Base-by-base conservation (phyloP, 2,113 vertebrate genomes). In the Nettapus auritus region DNA sequence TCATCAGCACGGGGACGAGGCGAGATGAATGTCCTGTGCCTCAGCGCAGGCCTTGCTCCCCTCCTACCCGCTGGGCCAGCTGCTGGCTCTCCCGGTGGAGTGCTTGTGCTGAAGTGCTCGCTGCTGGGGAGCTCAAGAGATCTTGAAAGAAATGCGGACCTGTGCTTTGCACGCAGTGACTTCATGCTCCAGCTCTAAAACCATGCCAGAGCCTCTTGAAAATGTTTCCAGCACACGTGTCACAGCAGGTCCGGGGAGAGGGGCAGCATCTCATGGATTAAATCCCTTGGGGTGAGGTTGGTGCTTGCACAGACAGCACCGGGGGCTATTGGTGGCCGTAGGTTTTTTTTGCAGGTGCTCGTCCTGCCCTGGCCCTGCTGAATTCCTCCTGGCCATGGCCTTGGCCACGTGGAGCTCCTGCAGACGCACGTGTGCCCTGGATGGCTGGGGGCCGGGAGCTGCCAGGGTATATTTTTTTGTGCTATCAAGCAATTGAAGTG, bases 51-150 rank as follows among this genome's bases (percentile, higher is more conserved):
- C 74, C n/a, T 62, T 8, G 75, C 73, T 71, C 69, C 71, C 73
- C 42, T 86, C 92, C 75, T 29, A 34, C 82, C 67, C 20, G 31
- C 64, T 62, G 9, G 3, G 69, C 56, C 81, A 88, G 78, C 81
- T 19, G n/a, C 18, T 63, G 88, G 28, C n/a, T 40, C 5, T 3
- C 42, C 11, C 26, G 50, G 26, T 13, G 5, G 44, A 34, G 60
- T 7, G 68, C 63, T 9, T 57, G 53, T 29, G 76, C 73, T 60
- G 3, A 57, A 94, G 92, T 73, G 83, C 81, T 46, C 78, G 38
- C 87, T 89, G 62, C 87, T 29, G 66, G 93, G 85, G 67, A 89
- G 87, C 59, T 82, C 67, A n/a, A 91, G 84, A 89, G 78, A 34
- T 48, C 53, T 82, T 34, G 42, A 85, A 66, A 82, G 53, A 82